Evolutionary conservation across 1,140 invertebrate species (phyloP).

Genomic region (Acromyrmex charruanus): DNA sequence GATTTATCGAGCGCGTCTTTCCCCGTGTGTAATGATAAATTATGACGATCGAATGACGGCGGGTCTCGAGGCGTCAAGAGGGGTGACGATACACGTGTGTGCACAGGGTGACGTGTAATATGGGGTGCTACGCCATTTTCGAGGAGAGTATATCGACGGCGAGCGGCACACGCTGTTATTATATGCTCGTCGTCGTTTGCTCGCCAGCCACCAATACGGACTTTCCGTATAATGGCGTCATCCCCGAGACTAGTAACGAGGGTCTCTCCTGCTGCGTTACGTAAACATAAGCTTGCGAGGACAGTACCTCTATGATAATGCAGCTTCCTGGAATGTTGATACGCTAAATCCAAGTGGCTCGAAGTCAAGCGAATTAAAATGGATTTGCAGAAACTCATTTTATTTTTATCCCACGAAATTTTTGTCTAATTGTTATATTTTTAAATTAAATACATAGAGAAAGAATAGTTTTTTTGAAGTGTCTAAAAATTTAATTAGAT

Average conservation of each 20-base stretch:
- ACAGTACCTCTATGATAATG: conserved; percentile 2
- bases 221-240: conserved; percentile 42
- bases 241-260: conserved; percentile 31
- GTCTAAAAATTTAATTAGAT: too few species aligned
- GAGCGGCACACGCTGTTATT: conserved; percentile 13
- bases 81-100: conserved; percentile 34
- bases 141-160: conserved; percentile 42
- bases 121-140: conserved; percentile 43
- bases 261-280: background rate
- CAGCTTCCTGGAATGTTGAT: conserved; percentile 9
- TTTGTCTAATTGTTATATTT: background rate
- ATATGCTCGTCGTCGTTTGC: conserved; percentile 52
- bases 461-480: too few species aligned
- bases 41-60: conserved; percentile 71
- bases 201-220: conserved; percentile 42
- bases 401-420: background rate
- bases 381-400: background rate
- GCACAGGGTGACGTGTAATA: conserved; percentile 48
- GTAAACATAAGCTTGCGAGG: conserved; percentile 12
- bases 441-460: background rate
- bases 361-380: background rate
- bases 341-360: background rate
- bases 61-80: conserved; percentile 10
- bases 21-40: conserved; percentile 70
- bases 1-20: conserved; percentile 70